Conservation (phyloP, 2,888 invertebrate species). For the Tenthredo amoena region DNA sequence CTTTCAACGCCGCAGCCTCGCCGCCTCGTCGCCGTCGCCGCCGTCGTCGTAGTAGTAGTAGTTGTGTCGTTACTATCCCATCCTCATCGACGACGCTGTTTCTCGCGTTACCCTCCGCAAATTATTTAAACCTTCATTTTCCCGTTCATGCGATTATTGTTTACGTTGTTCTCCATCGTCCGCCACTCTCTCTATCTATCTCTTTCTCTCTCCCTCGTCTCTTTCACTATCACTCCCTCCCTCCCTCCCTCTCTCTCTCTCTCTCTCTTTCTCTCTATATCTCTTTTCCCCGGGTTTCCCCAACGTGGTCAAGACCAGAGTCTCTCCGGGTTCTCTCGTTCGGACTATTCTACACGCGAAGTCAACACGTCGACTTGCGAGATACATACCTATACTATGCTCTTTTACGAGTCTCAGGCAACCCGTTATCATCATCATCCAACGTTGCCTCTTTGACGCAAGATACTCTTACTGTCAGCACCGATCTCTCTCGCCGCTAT, state of each 20-base stretch:
- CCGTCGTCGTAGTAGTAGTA: slow-evolving; percentile 55
- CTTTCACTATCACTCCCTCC: neutral
- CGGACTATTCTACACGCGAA: neutral
- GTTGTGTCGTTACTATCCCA: slow-evolving; percentile 54
- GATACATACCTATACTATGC: slow-evolving; percentile 30
- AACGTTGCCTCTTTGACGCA: slow-evolving; percentile 49
- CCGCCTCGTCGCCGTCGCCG: slow-evolving; percentile 54
- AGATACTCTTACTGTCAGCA: slow-evolving; percentile 25
- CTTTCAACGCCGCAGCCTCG: slow-evolving; percentile 62
- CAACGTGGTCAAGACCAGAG: neutral
- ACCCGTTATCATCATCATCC: slow-evolving; percentile 46
- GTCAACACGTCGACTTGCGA: slow-evolving; percentile 29
- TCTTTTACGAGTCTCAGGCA: slow-evolving; percentile 37
- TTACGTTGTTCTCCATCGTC: neutral
- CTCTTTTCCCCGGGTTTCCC: neutral
- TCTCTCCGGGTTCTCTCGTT: neutral
- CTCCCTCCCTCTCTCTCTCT: neutral
- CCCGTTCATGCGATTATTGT: neutral
- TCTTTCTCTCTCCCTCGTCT: neutral
- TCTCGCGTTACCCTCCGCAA: neutral
- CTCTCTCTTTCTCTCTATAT: neutral
- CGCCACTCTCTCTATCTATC: neutral
- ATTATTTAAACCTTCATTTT: neutral
- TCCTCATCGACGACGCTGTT: slow-evolving; percentile 47
- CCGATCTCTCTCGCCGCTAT: slow-evolving; percentile 20